Evolutionary conservation across 2,113 vertebrate genomes (phyloP).

Genomic region (Enhydra lutris): DNA sequence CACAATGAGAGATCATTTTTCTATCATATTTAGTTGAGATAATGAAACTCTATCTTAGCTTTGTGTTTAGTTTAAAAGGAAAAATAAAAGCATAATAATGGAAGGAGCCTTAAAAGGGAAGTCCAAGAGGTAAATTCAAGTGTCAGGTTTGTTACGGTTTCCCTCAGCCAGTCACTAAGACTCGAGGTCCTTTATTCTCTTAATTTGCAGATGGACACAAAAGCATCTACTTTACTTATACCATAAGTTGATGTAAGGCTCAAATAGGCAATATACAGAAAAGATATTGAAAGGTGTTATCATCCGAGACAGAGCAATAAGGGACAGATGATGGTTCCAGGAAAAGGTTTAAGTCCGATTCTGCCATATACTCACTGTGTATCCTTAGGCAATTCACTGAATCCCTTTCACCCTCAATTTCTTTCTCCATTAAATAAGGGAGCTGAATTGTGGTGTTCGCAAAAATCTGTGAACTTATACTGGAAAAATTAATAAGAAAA

Average conservation of each 20-base stretch:
- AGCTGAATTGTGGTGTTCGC: neutral
- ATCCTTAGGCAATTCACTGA: neutral
- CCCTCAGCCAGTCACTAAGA: neutral
- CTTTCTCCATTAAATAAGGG: neutral
- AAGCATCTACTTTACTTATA: neutral
- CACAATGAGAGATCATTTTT: neutral
- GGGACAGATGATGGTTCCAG: neutral
- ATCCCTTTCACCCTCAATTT: neutral
- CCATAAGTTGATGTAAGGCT: neutral
- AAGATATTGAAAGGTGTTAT: neutral
- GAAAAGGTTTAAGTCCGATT: neutral
- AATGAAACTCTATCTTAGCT: neutral
- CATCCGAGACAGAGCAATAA: neutral
- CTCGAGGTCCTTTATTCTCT: neutral
- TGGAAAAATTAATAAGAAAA: slow-evolving; percentile 4
- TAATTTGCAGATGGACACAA: neutral
- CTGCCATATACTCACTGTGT: neutral
- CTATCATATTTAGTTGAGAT: neutral
- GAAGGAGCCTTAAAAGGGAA: neutral
- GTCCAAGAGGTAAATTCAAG: neutral
- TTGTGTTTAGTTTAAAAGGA: neutral
- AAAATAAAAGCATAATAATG: neutral
- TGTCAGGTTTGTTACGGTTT: neutral
- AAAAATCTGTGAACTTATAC: neutral
- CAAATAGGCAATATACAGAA: neutral